Evolutionary conservation across 2,113 vertebrate species (phyloP), one percentile per base, ranked within the genome.

Genomic region (Chaenocephalus aceratus): DNA sequence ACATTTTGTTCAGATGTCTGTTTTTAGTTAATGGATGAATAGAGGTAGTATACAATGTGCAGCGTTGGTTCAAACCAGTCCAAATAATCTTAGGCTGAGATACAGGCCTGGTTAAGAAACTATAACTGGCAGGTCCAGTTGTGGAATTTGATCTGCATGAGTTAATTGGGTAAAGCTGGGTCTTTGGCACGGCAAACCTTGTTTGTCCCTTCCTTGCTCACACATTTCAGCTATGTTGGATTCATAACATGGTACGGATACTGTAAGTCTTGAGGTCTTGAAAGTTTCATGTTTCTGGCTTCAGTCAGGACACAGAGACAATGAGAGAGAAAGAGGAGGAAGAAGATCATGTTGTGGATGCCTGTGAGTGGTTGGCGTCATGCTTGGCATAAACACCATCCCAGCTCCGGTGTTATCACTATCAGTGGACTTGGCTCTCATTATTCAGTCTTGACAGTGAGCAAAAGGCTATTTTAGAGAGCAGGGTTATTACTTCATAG

Each of bases 381-480:
- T 75, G 52, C 77, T 63, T 77, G 60, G 34, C 56, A 76, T 68
- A 18, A 82, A 77, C 64, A 72, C 30, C 6, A 36, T 68, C 59
- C 4, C 59, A 67, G 70, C 26, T 75, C 18, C 21, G 15, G 36
- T 63, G 67, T 72, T 67, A 83, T 75, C 63, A 12, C 41, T 61
- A 10, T 57, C 23, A 45, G 23, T 79, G 72, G 67, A 56, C 52
- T 41, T 76, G 52, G 57, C 21, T 6, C 41, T 48, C 80, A 34
- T 53, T 61, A 46, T 58, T 61, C n/a, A 68, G 18, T 45, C 13
- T 21, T 64, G 59, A 68, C 58, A 69, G 51, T 46, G 15, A 62
- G 46, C 63, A 60, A 80, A 72, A 63, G 18, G 34, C 54, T 88
- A 83, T 85, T 93, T 86, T 76, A 53, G 53, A 78, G n/a, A 76